Conservation (phyloP, 2,888 invertebrate species). For the Dendrolimus houi region DNA sequence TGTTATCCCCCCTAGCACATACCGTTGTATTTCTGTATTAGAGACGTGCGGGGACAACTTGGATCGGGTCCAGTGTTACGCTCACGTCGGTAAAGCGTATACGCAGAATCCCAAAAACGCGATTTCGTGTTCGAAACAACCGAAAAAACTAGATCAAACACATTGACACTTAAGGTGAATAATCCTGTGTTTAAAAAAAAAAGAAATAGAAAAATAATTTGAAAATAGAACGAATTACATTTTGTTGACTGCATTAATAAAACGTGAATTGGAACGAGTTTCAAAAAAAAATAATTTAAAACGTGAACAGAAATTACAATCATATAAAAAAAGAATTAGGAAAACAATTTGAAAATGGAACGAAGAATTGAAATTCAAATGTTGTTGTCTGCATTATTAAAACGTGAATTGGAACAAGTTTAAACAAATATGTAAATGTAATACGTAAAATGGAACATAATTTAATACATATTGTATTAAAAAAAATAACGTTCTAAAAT, state of each 20-base stretch:
- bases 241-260: too few relatives aligned
- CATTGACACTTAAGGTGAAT: too few relatives aligned
- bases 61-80: conserved; percentile 65
- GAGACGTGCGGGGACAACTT: conserved; percentile 63
- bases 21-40: conserved; percentile 66
- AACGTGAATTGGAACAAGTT: too few relatives aligned
- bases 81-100: conserved; percentile 38
- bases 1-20: conserved; percentile 55
- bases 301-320: background rate
- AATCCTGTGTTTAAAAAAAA: background rate
- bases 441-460: too few relatives aligned
- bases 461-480: too few relatives aligned
- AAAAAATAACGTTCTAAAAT: background rate
- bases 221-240: background rate
- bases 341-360: too few relatives aligned
- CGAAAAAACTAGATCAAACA: background rate
- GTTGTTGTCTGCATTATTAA: too few relatives aligned
- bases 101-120: conserved; percentile 27
- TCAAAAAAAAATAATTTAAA: background rate
- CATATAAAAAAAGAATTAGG: too few relatives aligned
- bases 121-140: conserved; percentile 3
- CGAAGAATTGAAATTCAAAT: too few relatives aligned
- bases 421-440: too few relatives aligned
- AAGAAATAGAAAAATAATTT: background rate
- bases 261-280: too few relatives aligned